Percentiles rank a stretch among this genome's conserved stretches.
Evolutionary conservation across 2,113 vertebrate genomes (phyloP).

Genomic region (Tyrannus savana): DNA sequence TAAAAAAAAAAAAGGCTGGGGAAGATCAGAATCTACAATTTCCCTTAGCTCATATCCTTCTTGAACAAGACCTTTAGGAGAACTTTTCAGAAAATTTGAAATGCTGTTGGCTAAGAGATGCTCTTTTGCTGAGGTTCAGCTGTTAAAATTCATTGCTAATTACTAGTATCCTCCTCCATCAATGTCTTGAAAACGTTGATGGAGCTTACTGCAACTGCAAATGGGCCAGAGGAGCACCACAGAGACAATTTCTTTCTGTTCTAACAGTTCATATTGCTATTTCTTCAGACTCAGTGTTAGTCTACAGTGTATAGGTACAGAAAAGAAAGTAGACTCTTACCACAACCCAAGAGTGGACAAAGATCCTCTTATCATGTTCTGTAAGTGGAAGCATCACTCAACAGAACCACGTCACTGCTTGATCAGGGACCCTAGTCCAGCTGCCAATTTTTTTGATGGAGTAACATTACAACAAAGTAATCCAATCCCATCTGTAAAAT

Average conservation of each 20-base stretch:
- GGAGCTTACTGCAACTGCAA: background rate
- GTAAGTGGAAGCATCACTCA: background rate
- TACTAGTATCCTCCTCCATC: background rate
- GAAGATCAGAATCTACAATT: background rate
- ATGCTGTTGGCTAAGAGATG: background rate
- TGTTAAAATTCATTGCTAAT: background rate
- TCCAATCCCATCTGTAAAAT: background rate
- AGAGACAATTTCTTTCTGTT: background rate
- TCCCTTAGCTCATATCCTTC: background rate
- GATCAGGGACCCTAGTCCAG: background rate
- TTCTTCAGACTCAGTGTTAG: background rate
- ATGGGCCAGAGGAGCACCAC: background rate
- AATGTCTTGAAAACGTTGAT: background rate
- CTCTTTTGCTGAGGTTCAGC: background rate
- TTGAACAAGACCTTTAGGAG: background rate
- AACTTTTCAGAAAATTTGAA: background rate
- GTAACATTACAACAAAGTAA: background rate
- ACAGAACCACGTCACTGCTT: background rate
- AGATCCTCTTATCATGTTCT: background rate
- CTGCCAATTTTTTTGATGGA: background rate
- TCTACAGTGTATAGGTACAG: background rate
- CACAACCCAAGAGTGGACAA: background rate
- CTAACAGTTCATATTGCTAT: background rate
- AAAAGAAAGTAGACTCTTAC: background rate
- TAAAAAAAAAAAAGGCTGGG: background rate